A percentile compares a stretch with the other conserved stretches of the same genome.
Evolutionary conservation across 2,113 vertebrate species (phyloP).

Genomic region (Gambusia holbrooki): DNA sequence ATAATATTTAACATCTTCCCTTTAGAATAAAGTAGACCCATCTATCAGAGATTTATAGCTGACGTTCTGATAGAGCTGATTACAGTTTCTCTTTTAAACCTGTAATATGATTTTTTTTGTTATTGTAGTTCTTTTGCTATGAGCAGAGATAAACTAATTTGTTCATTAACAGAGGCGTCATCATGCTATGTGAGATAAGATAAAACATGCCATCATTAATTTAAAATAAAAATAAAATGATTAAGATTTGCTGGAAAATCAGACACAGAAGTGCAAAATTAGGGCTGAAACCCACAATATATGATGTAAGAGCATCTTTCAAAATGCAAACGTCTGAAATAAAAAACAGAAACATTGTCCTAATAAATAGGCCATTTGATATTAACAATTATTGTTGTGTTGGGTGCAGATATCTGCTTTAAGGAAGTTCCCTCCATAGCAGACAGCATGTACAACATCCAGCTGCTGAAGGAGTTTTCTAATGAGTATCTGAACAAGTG

Average conservation of each 20-base stretch:
- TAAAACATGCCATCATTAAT: not conserved
- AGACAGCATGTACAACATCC: constrained; percentile 93
- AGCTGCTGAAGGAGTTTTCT: constrained; percentile 89
- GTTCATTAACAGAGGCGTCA: not conserved
- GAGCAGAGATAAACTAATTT: not conserved
- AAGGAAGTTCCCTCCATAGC: constrained; percentile 91
- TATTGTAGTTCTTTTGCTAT: not conserved
- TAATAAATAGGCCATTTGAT: not conserved
- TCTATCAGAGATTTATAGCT: too few species aligned
- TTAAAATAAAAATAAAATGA: not conserved
- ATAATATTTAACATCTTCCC: not conserved
- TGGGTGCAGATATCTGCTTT: constrained; percentile 88
- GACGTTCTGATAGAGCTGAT: not conserved
- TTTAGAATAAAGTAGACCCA: not conserved
- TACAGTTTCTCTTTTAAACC: too few species aligned
- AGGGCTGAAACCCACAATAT: not conserved
- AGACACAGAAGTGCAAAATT: not conserved
- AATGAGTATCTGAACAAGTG: constrained; percentile 89
- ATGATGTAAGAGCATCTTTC: not conserved
- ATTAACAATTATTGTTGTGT: not conserved
- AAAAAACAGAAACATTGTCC: not conserved
- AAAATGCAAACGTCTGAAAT: not conserved
- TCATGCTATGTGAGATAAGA: not conserved
- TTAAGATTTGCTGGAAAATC: too few species aligned
- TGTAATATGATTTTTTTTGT: too few species aligned